phyloP scores from a whole-genome alignment of 2,888 invertebrate genomes.

The Carpatolechia fugitivella region DNA sequence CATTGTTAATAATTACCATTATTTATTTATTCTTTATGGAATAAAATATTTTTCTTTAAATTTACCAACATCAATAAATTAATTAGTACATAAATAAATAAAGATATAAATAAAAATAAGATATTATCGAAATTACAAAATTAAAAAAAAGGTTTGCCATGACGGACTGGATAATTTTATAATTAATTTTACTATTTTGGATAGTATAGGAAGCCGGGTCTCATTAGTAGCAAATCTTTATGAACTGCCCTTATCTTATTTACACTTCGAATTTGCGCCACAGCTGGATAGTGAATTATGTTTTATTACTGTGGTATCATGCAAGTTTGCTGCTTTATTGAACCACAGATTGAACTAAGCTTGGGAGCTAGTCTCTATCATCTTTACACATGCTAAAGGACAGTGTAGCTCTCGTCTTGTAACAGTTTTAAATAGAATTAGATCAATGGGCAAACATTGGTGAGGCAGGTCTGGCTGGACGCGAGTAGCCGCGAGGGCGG shows the following conservation, averaged over 20 bases:
- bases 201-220: too few relatives aligned
- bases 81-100: background rate
- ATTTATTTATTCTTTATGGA: too few relatives aligned
- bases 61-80: background rate
- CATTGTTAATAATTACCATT: too few relatives aligned
- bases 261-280: background rate
- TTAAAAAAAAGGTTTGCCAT: too few relatives aligned
- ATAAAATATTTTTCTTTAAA: background rate
- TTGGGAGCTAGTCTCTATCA: too few relatives aligned
- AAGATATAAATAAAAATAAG: too few relatives aligned
- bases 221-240: background rate
- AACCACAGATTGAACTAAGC: too few relatives aligned
- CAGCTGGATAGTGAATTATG: background rate
- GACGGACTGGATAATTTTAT: too few relatives aligned
- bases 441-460: constrained; percentile 7
- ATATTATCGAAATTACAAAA: too few relatives aligned
- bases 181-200: too few relatives aligned
- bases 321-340: background rate
- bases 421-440: background rate
- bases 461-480: constrained; percentile 1
- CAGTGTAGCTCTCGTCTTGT: background rate
- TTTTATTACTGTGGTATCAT: background rate
- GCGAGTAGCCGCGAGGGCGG: constrained; percentile 13
- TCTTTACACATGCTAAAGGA: too few relatives aligned
- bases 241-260: background rate